These are phyloP conservation scores for Machimus rusticus DNA, from an alignment of 2,888 invertebrate species.

Conservation along the genomic window DNA sequence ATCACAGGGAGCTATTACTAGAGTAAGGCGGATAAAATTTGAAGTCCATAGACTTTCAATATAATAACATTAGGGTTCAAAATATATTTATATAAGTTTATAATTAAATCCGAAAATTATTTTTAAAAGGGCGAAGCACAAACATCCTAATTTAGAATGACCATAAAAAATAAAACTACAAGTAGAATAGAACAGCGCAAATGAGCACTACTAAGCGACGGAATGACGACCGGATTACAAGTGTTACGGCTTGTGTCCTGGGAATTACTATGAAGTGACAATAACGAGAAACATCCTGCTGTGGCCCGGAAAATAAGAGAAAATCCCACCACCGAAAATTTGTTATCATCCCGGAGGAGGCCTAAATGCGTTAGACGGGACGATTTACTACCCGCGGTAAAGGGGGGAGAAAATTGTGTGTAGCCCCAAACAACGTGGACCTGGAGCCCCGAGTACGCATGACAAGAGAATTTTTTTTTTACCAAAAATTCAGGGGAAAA, in stretches of 20 bases:
- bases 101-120: not conserved
- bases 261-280: slow-evolving; percentile 41
- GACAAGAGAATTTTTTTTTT: not conserved
- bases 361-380: not conserved
- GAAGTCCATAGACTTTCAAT: not conserved
- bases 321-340: slow-evolving; percentile 14
- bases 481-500: not conserved
- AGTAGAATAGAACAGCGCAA: not conserved
- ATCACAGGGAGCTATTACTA: not conserved
- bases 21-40: not conserved
- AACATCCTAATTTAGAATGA: not conserved
- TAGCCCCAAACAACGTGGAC: not conserved
- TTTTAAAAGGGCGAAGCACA: not conserved
- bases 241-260: slow-evolving; percentile 35
- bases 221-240: slow-evolving; percentile 25
- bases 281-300: slow-evolving; percentile 2
- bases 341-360: not conserved
- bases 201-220: not conserved
- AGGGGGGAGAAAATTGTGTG: not conserved
- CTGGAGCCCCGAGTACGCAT: not conserved
- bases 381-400: not conserved
- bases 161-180: not conserved
- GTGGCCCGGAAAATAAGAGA: not conserved
- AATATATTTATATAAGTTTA: not conserved
- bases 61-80: not conserved